phyloP scores from a whole-genome alignment of 1,140 invertebrate genomes.

The Drosophila lacteicornis region DNA sequence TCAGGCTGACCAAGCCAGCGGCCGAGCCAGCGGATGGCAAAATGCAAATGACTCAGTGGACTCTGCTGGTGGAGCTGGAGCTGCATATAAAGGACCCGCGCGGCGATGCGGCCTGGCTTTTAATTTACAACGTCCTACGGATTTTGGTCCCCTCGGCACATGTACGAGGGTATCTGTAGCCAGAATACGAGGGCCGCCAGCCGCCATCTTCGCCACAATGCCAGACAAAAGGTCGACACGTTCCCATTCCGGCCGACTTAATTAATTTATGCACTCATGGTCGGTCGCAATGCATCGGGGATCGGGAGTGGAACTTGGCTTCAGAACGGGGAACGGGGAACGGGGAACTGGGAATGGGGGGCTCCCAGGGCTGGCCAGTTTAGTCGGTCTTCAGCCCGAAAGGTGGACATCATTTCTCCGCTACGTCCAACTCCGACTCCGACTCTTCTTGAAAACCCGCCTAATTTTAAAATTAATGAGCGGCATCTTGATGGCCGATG shows the following conservation, averaged over 20 bases:
- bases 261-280: constrained; percentile 84
- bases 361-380: constrained; percentile 35
- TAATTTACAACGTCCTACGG: constrained; percentile 79
- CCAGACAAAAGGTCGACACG: constrained; percentile 85
- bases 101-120: constrained; percentile 73
- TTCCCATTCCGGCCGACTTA: constrained; percentile 83
- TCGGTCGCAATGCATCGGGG: constrained; percentile 66
- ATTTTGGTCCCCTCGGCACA: constrained; percentile 38
- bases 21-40: constrained; percentile 45
- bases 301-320: constrained; percentile 1
- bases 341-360: not conserved
- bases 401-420: constrained; percentile 71
- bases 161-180: constrained; percentile 33
- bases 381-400: constrained; percentile 59
- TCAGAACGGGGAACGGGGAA: not conserved
- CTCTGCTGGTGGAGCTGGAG: constrained; percentile 16
- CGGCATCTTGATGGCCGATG: constrained; percentile 84
- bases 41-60: constrained; percentile 82
- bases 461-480: constrained; percentile 85
- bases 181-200: constrained; percentile 37
- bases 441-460: constrained; percentile 78
- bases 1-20: constrained; percentile 56
- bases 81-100: constrained; percentile 72
- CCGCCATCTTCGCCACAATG: constrained; percentile 72
- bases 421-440: constrained; percentile 14